These are phyloP conservation scores for Leucoraja erinaceus DNA, from an alignment of 2,113 vertebrate species.

Conservation along the genomic window DNA sequence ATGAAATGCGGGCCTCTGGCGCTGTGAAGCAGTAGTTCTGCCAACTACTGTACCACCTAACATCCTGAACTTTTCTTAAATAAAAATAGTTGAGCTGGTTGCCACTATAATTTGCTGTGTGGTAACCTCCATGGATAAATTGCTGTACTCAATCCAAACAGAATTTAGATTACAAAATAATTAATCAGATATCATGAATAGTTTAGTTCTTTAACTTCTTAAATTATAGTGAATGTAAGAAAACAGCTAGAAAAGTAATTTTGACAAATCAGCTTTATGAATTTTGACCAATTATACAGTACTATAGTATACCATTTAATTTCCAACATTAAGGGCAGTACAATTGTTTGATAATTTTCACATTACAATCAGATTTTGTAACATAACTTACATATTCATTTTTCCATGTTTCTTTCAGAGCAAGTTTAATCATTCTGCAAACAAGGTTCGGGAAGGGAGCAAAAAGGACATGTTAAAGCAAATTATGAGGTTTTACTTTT, in stretches of 20 bases:
- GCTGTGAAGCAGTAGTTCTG: too few relatives aligned
- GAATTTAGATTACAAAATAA: background rate
- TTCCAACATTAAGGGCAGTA: background rate
- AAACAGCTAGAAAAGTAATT: background rate
- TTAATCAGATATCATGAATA: background rate
- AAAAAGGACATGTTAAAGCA: background rate
- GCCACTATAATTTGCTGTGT: background rate
- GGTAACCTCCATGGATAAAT: background rate
- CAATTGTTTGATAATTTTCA: background rate
- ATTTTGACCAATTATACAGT: background rate
- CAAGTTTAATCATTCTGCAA: background rate
- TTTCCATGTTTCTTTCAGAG: background rate
- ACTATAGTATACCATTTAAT: background rate
- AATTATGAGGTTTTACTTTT: background rate
- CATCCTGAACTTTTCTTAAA: background rate
- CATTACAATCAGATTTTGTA: slow-evolving; percentile 2
- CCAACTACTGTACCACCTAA: background rate
- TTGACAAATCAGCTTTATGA: background rate
- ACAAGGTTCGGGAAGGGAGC: background rate
- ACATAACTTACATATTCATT: background rate
- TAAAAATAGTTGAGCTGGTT: background rate
- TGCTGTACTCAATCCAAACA: background rate
- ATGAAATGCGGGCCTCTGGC: too few relatives aligned
- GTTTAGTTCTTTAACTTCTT: background rate
- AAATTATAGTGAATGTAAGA: background rate